phyloP scores from a whole-genome alignment of 1,140 invertebrate species.

The Cephus cinctus region DNA sequence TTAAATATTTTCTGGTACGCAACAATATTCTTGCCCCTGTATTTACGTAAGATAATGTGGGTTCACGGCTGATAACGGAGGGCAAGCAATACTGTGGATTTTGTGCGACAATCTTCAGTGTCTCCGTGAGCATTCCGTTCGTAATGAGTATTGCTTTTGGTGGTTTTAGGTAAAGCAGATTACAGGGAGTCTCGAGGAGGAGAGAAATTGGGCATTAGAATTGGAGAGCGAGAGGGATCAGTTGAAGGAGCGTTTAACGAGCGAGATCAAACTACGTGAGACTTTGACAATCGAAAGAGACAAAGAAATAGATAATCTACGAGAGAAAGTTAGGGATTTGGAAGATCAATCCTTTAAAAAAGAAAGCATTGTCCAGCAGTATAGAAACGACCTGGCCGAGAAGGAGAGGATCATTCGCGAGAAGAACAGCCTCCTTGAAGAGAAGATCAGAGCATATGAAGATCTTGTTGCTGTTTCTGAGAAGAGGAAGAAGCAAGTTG shows the following conservation, averaged over 20 bases:
- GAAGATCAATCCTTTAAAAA: constrained; percentile 48
- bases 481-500: constrained; percentile 50
- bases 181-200: constrained; percentile 42
- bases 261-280: constrained; percentile 33
- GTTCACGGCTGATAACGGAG: constrained; percentile 13
- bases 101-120: no score
- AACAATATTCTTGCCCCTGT: not conserved
- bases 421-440: constrained; percentile 38
- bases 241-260: constrained; percentile 36
- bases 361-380: constrained; percentile 38
- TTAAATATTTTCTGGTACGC: not conserved
- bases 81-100: no score
- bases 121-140: no score
- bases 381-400: constrained; percentile 40
- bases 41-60: constrained; percentile 15
- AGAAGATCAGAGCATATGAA: constrained; percentile 40
- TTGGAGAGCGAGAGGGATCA: constrained; percentile 46
- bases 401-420: constrained; percentile 46
- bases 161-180: constrained; percentile 43
- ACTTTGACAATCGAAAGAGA: constrained; percentile 34
- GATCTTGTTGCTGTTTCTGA: constrained; percentile 39
- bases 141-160: not conserved
- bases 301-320: constrained; percentile 33
- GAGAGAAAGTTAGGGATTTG: constrained; percentile 44
- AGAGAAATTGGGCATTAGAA: constrained; percentile 45